Base-by-base conservation (phyloP, 2,797 vertebrate species). In the Novumbra hubbsi region DNA sequence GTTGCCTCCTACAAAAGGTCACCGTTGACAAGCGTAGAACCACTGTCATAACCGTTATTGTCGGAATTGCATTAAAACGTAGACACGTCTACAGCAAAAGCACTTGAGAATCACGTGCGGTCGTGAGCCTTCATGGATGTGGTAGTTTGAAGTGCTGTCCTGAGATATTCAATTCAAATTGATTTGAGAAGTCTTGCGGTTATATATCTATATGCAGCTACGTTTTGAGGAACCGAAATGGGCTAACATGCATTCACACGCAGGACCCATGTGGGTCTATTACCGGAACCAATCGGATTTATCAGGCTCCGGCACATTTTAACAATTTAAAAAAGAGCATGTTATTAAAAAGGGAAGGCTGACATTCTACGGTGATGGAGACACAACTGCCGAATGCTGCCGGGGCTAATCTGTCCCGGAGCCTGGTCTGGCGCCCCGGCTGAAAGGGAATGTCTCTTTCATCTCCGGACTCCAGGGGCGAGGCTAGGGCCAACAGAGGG, bases 61-160 rank as follows among this genome's bases (percentile, higher is more conserved):
- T 30, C 49, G 19, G 49, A 55, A 70, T 70, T 30, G 27, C 1
- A 52, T 52, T 70, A 30, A 32, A 27, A 2, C 19, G 24, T 21
- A 32, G 17, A 52, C 48, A 70, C 21, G 50, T 70, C 68, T 32
- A 64, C 62, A 64, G 28, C 45, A 16, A 28, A 70, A 50, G 16
- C 48, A 48, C 68, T 70, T 16, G 27, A 66, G 63, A 70, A 72
- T 71, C 38, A 45, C 55, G 69, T 71, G 66, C 57, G 24, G 66
- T 71, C 0, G 1, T 73, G 71, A 78, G 70, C 62, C 62, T 70
- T 69, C 67, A 73, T 65, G 64, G 55, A n/a, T 77, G 66, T 52
- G 21, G n/a, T 77, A 41, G 70, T 70, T 72, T 68, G 49, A 75
- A 71, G 30, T 68, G 50, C 30, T 75, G 62, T 71, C 66, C 70